These are phyloP conservation scores for Anthophora plumipes DNA, from an alignment of 2,888 invertebrate species.

Conservation along the genomic window DNA sequence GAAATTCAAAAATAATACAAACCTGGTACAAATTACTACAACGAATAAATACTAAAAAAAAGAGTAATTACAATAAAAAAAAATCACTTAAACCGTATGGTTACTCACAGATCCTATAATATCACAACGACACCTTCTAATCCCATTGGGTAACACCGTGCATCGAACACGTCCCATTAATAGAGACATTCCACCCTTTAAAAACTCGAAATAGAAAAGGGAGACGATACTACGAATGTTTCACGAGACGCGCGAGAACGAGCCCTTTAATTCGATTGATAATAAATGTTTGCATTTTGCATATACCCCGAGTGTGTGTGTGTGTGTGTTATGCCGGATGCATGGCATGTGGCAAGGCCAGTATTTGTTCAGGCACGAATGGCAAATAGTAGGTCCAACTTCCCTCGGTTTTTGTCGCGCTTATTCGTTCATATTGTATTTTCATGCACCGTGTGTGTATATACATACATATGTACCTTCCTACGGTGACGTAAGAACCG, in stretches of 20 bases:
- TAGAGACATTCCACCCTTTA: constrained; percentile 34
- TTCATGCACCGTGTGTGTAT: constrained; percentile 15
- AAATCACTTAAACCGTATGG: neutral
- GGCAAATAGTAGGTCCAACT: constrained; percentile 69
- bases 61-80: neutral
- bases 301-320: constrained; percentile 57
- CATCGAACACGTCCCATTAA: constrained; percentile 20
- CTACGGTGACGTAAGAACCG: constrained; percentile 61
- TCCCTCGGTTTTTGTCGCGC: constrained; percentile 59
- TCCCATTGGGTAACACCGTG: neutral
- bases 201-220: neutral
- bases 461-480: too few relatives aligned
- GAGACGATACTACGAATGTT: constrained; percentile 4
- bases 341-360: constrained; percentile 77
- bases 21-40: too few relatives aligned
- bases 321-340: too few relatives aligned
- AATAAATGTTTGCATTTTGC: constrained; percentile 77
- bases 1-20: too few relatives aligned
- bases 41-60: too few relatives aligned
- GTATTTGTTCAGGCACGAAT: constrained; percentile 79
- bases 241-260: constrained; percentile 29
- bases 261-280: constrained; percentile 74
- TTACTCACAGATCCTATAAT: neutral
- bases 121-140: neutral
- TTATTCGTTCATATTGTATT: constrained; percentile 59